Evolutionary conservation across 2,888 invertebrate genomes (phyloP), one percentile per base, ranked within the genome.

Genomic region (Lasioglossum lativentre): DNA sequence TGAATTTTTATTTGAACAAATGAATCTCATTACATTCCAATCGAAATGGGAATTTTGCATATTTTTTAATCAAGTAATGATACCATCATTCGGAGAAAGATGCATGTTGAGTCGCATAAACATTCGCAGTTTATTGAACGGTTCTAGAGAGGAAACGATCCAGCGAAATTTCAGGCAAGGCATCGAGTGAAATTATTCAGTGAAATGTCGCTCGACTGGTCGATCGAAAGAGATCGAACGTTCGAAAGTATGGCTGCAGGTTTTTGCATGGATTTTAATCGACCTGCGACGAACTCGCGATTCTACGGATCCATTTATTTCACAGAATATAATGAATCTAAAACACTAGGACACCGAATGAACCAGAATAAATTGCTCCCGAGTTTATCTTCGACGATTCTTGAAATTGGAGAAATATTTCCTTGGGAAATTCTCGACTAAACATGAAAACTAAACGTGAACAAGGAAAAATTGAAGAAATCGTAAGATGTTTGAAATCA

Each of bases 161-260:
- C 2, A 23, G 70, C 42, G 27, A 59, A 30, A 19, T 66, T 68
- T 47, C 19, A n/a, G 6, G 6, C 27, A 10, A 5, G 30, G 4
- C 23, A 16, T 16, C 59, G 5, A n/a, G 75, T 63, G 70, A 81
- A 71, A 75, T 30, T 27, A 16, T 14, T 56, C 66, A 38, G 66
- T 68, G 38, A 68, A 68, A 68, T 71, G 63, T 63, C 30, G 63
- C 63, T 80, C 42, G 52, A 70, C 42, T 42, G 40, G 52, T 70
- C 38, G 45, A 40, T 30, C 19, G 2, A 10, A 10, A 23, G 6
- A 63, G 27, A 16, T 63, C 63, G 63, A 78, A 45, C n/a, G 40
- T 42, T 68, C 66, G 66, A 68, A 68, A 68, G 66, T 38, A 34
- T 34, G 34, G 38, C 3, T 38, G 23, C 19, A 3, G 19, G 38